Evolutionary conservation across 2,113 vertebrate species (phyloP).

Genomic region (Chamaetylas fuelleborni): DNA sequence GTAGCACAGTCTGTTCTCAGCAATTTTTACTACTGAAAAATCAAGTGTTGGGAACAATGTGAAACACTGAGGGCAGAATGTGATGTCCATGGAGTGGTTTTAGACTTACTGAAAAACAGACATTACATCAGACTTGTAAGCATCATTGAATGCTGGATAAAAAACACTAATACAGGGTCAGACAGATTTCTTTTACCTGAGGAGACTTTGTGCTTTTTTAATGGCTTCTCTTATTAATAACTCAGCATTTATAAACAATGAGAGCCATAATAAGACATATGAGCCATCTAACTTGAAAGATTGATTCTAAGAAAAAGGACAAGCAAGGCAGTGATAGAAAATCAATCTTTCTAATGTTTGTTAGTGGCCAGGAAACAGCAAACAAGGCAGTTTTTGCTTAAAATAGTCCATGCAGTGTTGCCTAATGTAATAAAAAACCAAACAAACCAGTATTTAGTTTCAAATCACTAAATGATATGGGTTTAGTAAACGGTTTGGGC

Average conservation of each 20-base stretch:
- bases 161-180: not conserved
- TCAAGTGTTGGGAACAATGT: not conserved
- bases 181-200: not conserved
- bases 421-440: not conserved
- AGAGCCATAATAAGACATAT: not conserved
- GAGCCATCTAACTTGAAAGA: not conserved
- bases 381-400: not conserved
- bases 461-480: not conserved
- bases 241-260: not conserved
- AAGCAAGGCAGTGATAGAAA: not conserved
- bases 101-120: not conserved
- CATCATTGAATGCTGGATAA: not conserved
- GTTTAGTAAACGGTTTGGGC: not conserved
- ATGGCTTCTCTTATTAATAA: not conserved
- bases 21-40: not conserved
- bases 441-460: not conserved
- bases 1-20: not conserved
- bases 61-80: not conserved
- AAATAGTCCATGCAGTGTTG: not conserved
- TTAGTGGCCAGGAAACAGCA: not conserved
- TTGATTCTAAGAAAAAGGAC: not conserved
- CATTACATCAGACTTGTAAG: not conserved
- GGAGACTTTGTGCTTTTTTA: not conserved
- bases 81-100: not conserved
- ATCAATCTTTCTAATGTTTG: not conserved